A percentile compares a stretch with the other conserved stretches of the same genome.
Conservation (phyloP, 1,140 invertebrate genomes). For the Scaptodrosophila lebanonensis region DNA sequence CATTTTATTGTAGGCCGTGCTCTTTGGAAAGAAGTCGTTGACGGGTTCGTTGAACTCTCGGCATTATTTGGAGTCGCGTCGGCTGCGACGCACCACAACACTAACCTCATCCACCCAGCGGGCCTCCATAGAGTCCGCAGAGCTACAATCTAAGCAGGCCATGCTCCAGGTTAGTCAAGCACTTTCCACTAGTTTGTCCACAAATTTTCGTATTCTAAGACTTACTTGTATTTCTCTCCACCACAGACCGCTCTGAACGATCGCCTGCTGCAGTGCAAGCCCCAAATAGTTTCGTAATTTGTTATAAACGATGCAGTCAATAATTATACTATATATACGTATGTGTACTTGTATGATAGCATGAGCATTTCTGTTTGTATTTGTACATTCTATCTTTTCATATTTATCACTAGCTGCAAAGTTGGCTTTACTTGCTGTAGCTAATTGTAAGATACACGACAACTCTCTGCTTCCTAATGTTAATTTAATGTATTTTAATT, state of each 20-base stretch:
- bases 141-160: slow-evolving; percentile 45
- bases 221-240: slow-evolving; percentile 1
- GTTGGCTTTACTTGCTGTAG: slow-evolving; percentile 1
- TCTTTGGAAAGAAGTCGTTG: slow-evolving; percentile 67
- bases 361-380: slow-evolving; percentile 1
- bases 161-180: slow-evolving; percentile 51
- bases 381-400: slow-evolving; percentile 3
- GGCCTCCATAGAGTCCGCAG: slow-evolving; percentile 45
- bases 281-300: slow-evolving; percentile 46
- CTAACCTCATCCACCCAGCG: slow-evolving; percentile 59
- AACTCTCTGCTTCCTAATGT: slow-evolving; percentile 31
- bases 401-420: slow-evolving; percentile 30
- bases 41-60: slow-evolving; percentile 61
- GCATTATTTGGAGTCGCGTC: slow-evolving; percentile 50
- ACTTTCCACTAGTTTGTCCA: slow-evolving; percentile 8
- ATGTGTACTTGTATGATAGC: too few species aligned
- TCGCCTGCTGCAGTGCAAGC: slow-evolving; percentile 36
- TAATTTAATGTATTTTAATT: slow-evolving; percentile 47
- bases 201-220: slow-evolving; percentile 4
- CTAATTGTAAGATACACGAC: slow-evolving; percentile 4
- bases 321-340: slow-evolving; percentile 7
- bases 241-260: slow-evolving; percentile 42
- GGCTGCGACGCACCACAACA: slow-evolving; percentile 50
- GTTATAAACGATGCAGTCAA: slow-evolving; percentile 35
- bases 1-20: slow-evolving; percentile 46